Evolutionary conservation across 2,888 invertebrate species (phyloP), one percentile per base, ranked within the genome.

Genomic region (Platynereis dumerilii): DNA sequence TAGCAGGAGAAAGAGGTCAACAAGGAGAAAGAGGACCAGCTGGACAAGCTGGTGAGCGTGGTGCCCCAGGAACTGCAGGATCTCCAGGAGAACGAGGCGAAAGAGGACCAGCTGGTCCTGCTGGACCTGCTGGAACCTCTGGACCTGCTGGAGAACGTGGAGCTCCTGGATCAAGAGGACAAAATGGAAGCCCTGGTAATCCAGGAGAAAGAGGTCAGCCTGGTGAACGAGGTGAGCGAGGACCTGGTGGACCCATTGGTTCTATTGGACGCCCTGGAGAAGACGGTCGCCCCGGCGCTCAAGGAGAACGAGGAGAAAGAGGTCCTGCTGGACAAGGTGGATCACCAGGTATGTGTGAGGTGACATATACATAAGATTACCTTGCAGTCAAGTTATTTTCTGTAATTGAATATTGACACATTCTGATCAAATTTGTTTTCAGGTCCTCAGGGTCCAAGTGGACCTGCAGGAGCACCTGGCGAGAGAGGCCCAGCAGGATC

Each of bases 201-300:
- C 58, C 28, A 26, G 69, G 67, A 27, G 59, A 67, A 27, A 44
- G n/a, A 27, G 72, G 68, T 5, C 66, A 56, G 15, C 64, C 56
- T 53, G 71, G 71, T 45, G 61, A 55, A 27, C 29, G 60, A n/a
- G 72, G 74, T 15, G 24, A 58, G n/a, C 29, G 66, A 27, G 74
- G 74, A 27, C 69, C 68, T 10, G 29, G 68, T 27, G 80, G 80
- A 65, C 65, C 74, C 2, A 58, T 75, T 12, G 80, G 80, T 34
- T 64, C 72, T 15, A 71, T 70, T 17, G 81, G 80, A 12, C 55
- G 45, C 24, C 77, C 77, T 55, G 60, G 70, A 26, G 78, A 78
- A 62, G 68, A 55, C 12, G 59, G 64, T 17, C 29, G 22, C 12
- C 29, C 66, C 48, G 70, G 70, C 15, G 44, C 44, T 10, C 44